Conservation (phyloP, 2,888 invertebrate genomes). For the Acanthosepion lycidas region DNA sequence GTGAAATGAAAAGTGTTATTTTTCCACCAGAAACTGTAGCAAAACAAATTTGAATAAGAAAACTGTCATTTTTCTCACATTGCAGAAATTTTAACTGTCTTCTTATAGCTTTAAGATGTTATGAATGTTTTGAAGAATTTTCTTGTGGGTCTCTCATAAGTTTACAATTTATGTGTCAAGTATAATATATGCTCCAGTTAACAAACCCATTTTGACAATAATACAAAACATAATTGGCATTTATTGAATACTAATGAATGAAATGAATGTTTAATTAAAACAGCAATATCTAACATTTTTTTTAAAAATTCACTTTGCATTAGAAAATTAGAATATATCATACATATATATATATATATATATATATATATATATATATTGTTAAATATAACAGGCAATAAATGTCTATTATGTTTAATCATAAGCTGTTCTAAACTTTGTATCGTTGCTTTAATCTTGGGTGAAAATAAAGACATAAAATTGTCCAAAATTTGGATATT, state of each 20-base stretch:
- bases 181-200: background rate
- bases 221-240: background rate
- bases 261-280: background rate
- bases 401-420: no score
- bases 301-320: background rate
- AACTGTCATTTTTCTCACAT: slow-evolving; percentile 25
- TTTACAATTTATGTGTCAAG: background rate
- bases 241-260: background rate
- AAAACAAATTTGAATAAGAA: background rate
- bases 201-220: background rate
- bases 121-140: background rate
- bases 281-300: background rate
- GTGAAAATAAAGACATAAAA: no score
- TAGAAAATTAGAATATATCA: no score
- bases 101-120: background rate
- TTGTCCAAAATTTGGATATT: no score
- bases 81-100: background rate
- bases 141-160: background rate
- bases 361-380: no score
- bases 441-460: no score
- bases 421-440: no score
- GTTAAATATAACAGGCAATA: no score
- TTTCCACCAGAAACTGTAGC: background rate
- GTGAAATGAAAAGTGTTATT: background rate
- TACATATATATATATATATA: no score